These are phyloP conservation scores for Euleptes europaea DNA, from an alignment of 2,113 vertebrate species.

Conservation along the genomic window DNA sequence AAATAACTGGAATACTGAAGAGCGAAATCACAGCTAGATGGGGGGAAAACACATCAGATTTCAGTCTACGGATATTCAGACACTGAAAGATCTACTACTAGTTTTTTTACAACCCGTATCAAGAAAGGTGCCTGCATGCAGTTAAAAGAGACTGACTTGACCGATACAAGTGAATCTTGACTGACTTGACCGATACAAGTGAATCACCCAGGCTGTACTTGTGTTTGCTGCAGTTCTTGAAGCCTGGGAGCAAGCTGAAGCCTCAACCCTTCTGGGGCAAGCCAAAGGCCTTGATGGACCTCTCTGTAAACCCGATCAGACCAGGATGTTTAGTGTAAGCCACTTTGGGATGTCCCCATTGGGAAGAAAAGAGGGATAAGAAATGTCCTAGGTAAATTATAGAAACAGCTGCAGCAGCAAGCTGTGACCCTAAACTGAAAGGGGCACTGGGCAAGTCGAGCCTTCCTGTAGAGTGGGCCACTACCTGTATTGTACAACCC, in stretches of 20 bases:
- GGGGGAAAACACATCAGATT: slow-evolving; percentile 32
- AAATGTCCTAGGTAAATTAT: neutral
- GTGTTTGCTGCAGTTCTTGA: too few species aligned
- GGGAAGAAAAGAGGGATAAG: too few species aligned
- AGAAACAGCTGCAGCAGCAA: neutral
- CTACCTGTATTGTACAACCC: too few species aligned
- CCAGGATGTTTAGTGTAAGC: too few species aligned
- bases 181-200: too few species aligned
- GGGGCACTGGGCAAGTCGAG: neutral
- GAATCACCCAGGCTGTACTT: too few species aligned
- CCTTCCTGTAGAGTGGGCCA: too few species aligned
- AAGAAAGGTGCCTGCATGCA: neutral
- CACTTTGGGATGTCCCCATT: too few species aligned
- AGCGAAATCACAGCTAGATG: slow-evolving; percentile 86
- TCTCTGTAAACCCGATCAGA: too few species aligned
- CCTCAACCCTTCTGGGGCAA: too few species aligned
- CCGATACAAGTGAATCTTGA: neutral
- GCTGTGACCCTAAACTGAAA: neutral
- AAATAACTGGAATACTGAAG: slow-evolving; percentile 94
- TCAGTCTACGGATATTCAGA: neutral
- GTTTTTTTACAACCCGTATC: neutral
- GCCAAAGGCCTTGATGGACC: too few species aligned
- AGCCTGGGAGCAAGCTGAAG: too few species aligned
- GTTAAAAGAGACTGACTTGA: neutral
- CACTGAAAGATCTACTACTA: neutral